A percentile compares a stretch with the other conserved stretches of the same genome.
These are phyloP conservation scores for Chalcis sispes DNA, from an alignment of 2,888 invertebrate species.

Conservation along the genomic window DNA sequence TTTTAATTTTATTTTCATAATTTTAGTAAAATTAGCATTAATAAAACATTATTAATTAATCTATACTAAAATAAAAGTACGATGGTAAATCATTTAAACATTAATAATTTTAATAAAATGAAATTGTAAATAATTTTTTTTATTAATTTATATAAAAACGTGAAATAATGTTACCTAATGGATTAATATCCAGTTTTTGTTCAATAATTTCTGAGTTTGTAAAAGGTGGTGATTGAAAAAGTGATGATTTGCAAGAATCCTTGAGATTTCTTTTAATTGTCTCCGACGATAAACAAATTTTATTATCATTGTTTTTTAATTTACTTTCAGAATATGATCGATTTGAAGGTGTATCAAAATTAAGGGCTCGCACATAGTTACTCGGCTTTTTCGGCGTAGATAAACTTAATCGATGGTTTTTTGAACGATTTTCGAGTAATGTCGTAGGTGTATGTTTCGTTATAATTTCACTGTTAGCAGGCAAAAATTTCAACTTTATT, in stretches of 20 bases:
- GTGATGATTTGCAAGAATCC: slow-evolving; percentile 35
- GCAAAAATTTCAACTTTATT: too few relatives aligned
- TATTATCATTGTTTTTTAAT: slow-evolving; percentile 16
- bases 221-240: slow-evolving; percentile 46
- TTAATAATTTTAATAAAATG: too few relatives aligned
- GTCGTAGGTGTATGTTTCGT: slow-evolving; percentile 38
- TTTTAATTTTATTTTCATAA: too few relatives aligned
- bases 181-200: not conserved
- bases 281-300: slow-evolving; percentile 8
- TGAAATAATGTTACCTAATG: not conserved
- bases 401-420: slow-evolving; percentile 33
- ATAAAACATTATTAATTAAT: too few relatives aligned
- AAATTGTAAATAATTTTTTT: not conserved
- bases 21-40: too few relatives aligned
- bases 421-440: slow-evolving; percentile 1
- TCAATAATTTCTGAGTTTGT: slow-evolving; percentile 32
- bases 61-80: too few relatives aligned
- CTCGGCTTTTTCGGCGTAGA: slow-evolving; percentile 51
- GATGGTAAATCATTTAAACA: too few relatives aligned
- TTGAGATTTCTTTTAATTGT: slow-evolving; percentile 21
- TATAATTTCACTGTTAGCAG: not conserved
- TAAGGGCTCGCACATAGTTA: slow-evolving; percentile 40
- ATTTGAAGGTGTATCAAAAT: slow-evolving; percentile 38
- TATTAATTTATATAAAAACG: not conserved
- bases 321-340: slow-evolving; percentile 47